phyloP scores from a whole-genome alignment of 1,140 invertebrate genomes.

The Procambarus virginalis region DNA sequence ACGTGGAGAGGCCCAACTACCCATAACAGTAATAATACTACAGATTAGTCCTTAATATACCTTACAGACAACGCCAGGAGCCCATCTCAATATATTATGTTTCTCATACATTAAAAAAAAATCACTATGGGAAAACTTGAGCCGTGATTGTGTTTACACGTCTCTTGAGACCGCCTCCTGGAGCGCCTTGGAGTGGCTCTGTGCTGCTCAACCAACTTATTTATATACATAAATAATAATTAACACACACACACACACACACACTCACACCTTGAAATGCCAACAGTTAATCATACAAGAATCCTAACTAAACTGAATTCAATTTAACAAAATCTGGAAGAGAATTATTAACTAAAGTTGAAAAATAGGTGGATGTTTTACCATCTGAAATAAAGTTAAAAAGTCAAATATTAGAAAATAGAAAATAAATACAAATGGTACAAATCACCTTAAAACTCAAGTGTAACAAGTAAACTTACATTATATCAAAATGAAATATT shows the following conservation, averaged over 20 bases:
- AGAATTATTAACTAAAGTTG: background rate
- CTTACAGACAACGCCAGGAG: background rate
- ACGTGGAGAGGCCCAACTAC: too few species aligned
- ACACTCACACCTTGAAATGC: too few species aligned
- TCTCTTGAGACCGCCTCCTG: background rate
- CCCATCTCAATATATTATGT: background rate
- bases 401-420: background rate
- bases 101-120: too few species aligned
- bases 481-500: too few species aligned
- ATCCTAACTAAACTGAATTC: background rate
- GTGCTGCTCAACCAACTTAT: background rate
- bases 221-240: too few species aligned
- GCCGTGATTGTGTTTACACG: too few species aligned
- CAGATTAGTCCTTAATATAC: background rate
- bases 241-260: too few species aligned
- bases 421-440: background rate
- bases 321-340: background rate
- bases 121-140: too few species aligned
- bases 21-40: background rate
- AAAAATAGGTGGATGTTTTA: background rate
- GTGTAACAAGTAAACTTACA: too few species aligned
- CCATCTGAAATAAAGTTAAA: background rate
- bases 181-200: background rate
- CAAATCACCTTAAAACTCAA: too few species aligned
- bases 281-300: background rate